phyloP scores from a whole-genome alignment of 2,888 invertebrate species.

The Desoria tigrina region DNA sequence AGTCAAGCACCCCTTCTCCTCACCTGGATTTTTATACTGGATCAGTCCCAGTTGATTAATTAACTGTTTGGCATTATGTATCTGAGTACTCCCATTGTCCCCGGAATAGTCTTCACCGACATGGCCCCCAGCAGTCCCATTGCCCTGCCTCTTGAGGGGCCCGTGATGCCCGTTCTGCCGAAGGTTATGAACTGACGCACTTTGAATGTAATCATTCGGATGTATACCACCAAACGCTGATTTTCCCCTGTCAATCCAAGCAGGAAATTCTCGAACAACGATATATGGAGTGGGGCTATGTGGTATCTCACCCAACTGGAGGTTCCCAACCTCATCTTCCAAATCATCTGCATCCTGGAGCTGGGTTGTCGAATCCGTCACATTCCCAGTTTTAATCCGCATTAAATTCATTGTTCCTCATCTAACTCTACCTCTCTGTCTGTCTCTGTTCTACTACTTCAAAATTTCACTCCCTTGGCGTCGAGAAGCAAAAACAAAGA shows the following conservation, averaged over 20 bases:
- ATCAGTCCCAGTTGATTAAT: constrained; percentile 49
- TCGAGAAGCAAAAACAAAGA: not conserved
- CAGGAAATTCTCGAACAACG: constrained; percentile 50
- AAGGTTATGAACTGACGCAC: too few relatives aligned
- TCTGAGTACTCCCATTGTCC: constrained; percentile 12
- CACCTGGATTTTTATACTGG: constrained; percentile 50
- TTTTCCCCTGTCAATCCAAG: constrained; percentile 38
- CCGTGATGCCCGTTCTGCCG: not conserved
- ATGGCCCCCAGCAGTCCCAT: not conserved
- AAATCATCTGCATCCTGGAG: constrained; percentile 11
- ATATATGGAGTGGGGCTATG: constrained; percentile 33
- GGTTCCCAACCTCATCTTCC: not conserved
- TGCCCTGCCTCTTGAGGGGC: not conserved
- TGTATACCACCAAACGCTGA: constrained; percentile 4
- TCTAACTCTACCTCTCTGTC: too few relatives aligned
- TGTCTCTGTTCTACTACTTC: too few relatives aligned
- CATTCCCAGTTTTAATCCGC: not conserved
- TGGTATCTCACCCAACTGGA: not conserved
- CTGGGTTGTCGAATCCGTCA: constrained; percentile 1
- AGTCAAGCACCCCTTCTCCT: not conserved
- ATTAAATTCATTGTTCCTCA: constrained; percentile 13
- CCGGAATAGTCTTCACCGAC: not conserved
- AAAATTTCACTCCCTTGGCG: not conserved
- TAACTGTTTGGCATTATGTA: constrained; percentile 42
- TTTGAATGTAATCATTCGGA: constrained; percentile 18